Base-by-base conservation (phyloP, 2,113 vertebrate species). In the Callopanchax toddi region DNA sequence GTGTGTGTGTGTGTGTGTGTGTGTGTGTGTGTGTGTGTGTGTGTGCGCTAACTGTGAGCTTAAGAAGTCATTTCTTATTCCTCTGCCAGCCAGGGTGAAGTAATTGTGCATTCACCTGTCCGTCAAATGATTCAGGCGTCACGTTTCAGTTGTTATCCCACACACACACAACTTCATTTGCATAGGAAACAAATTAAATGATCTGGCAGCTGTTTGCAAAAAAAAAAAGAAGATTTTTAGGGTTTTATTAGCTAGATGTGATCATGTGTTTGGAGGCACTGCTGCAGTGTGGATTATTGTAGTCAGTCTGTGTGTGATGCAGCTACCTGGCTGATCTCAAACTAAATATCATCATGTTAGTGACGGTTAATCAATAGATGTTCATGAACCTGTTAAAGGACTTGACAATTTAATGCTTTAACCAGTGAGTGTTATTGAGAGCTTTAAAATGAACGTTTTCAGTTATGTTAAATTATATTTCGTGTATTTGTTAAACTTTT, bases 101-200 rank as follows among this genome's bases (percentile, higher is more conserved):
- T 84, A 79, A 79, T 84, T 79, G 85, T 56, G 29, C 68, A 58
- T 48, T 62, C 72, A 74, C 61, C 81, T 50, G 69, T 86, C 86
- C 34, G 34, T 89, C 86, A 89, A 86, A 74, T 34, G 70, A 69
- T 68, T 44, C 53, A 56, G 60, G 43, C 81, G 58, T 80, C 61
- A 46, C 16, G 64, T 76, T 78, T 76, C 70, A 75, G 73, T 60
- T 55, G 65, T 62, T 73, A 78, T 79, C 78, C 79, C 77, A 76
- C 78, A 82, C 77, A 76, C 78, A 82, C 78, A 79, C 77, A 53
- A 74, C 36, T 67, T 42, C 17, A 89, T 85, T 89, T 89, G 85
- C 83, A 89, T 86, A 79, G 74, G 72, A 83, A 74, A 75, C 70
- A 83, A 79, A 79, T 78, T 81, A 76, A 81, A 82, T 67, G 55